phyloP scores from a whole-genome alignment of 2,113 vertebrate species.

The Corythornis madagascariensis region DNA sequence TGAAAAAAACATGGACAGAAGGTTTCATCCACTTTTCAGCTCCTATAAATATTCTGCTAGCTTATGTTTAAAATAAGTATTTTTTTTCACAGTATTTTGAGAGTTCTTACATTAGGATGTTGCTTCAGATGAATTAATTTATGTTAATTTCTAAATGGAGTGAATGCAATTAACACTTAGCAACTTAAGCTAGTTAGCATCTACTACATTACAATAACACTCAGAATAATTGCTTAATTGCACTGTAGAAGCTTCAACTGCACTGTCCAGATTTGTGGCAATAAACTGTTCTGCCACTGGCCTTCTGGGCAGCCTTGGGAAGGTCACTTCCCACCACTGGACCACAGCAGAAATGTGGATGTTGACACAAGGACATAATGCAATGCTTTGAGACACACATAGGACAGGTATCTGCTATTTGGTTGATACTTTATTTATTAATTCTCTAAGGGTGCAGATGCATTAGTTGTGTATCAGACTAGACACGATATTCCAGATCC shows the following conservation, averaged over 20 bases:
- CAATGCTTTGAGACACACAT: rapidly evolving
- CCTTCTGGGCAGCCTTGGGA: not conserved
- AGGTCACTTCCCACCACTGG: not conserved
- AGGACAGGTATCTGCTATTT: not conserved
- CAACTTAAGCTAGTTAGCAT: not conserved
- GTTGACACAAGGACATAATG: not conserved
- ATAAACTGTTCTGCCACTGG: not conserved
- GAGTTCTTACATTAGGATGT: not conserved
- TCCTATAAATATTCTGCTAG: not conserved
- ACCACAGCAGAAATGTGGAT: not conserved
- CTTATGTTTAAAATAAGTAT: not conserved
- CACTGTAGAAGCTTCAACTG: not conserved
- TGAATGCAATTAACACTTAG: not conserved
- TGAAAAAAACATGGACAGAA: not conserved
- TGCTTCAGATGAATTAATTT: not conserved
- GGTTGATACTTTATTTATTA: not conserved
- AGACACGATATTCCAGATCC: not conserved
- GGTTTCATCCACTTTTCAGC: not conserved
- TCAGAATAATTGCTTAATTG: not conserved
- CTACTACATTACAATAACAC: not conserved
- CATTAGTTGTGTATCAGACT: not conserved
- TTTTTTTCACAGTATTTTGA: not conserved
- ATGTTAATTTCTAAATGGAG: not conserved
- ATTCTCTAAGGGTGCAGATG: not conserved
- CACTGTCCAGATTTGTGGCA: not conserved